Evolutionary conservation across 2,888 invertebrate genomes (phyloP).

Genomic region (Eupithecia subumbrata): DNA sequence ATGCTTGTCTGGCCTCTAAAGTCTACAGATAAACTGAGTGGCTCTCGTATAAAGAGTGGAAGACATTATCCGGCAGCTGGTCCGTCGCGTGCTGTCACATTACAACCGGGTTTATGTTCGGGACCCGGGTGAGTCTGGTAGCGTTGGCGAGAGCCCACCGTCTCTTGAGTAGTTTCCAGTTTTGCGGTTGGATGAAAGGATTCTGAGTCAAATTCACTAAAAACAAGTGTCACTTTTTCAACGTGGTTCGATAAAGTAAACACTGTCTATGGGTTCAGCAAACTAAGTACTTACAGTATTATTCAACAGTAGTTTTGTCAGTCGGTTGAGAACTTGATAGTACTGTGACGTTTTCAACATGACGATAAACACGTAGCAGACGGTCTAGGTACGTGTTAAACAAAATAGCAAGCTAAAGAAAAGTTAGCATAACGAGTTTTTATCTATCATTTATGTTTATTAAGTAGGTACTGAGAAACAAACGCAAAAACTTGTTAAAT

Average conservation of each 20-base stretch:
- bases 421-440: background rate
- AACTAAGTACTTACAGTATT: background rate
- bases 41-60: slow-evolving; percentile 58
- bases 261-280: background rate
- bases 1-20: background rate
- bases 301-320: background rate
- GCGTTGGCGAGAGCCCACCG: background rate
- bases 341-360: background rate
- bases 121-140: slow-evolving; percentile 51
- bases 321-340: background rate
- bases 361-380: background rate
- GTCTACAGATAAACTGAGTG: slow-evolving; percentile 68
- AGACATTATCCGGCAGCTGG: slow-evolving; percentile 69
- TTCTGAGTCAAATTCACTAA: background rate
- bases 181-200: background rate
- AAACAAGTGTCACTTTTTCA: background rate
- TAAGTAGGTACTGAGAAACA: background rate
- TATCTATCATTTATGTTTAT: background rate
- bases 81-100: slow-evolving; percentile 67
- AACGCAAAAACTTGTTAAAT: no score
- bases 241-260: background rate
- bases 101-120: slow-evolving; percentile 67
- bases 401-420: background rate
- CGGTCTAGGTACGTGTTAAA: background rate
- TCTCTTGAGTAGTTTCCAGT: background rate